Evolutionary conservation across 2,113 vertebrate species (phyloP).

Genomic region (Eira barbara): DNA sequence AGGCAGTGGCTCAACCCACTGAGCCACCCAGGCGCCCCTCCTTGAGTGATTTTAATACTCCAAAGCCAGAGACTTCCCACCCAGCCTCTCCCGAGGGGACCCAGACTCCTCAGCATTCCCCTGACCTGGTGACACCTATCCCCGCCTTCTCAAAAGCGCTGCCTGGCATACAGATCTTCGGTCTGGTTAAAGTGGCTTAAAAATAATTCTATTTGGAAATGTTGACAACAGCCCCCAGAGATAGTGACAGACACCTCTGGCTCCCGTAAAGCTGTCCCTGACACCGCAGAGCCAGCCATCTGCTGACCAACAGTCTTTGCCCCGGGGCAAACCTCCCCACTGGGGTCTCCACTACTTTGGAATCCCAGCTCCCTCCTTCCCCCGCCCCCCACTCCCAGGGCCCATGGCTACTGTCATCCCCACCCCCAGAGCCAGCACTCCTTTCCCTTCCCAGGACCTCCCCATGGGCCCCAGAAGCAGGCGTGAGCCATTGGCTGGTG

Average conservation of each 20-base stretch:
- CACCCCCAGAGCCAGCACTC: not conserved
- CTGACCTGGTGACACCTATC: not conserved
- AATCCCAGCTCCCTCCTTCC: not conserved
- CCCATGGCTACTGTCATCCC: too few species aligned
- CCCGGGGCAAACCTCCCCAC: not conserved
- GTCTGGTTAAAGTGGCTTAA: not conserved
- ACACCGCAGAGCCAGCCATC: not conserved
- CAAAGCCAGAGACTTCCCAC: not conserved
- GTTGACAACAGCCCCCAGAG: not conserved
- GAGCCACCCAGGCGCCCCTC: too few species aligned
- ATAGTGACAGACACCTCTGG: not conserved
- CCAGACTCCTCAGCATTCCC: not conserved
- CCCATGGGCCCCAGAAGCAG: not conserved
- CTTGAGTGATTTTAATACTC: not conserved
- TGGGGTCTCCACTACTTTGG: not conserved
- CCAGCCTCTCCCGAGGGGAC: not conserved
- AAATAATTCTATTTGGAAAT: not conserved
- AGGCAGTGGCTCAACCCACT: too few species aligned
- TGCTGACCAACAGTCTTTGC: not conserved
- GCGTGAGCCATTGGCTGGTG: not conserved
- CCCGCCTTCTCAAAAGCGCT: not conserved
- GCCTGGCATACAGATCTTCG: not conserved
- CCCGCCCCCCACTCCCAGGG: not conserved
- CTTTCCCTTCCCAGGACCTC: not conserved
- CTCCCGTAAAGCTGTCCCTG: not conserved